Base-by-base conservation (phyloP, 2,888 invertebrate species). In the Oscheius myriophilus region DNA sequence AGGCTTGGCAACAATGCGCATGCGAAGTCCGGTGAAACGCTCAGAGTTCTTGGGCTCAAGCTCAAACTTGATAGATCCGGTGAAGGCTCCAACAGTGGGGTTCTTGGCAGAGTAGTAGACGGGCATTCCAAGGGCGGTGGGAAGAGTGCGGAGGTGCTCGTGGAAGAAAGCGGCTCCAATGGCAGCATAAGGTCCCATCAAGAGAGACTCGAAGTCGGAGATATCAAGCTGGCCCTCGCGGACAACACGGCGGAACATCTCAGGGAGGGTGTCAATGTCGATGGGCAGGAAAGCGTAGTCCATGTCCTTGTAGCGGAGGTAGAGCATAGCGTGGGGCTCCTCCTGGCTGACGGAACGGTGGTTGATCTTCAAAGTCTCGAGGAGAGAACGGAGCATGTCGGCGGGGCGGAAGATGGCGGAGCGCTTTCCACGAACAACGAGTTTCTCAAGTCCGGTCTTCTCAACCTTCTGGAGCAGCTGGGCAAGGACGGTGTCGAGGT, bases 241-340 rank as follows among this genome's bases (percentile, higher is more conserved):
- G 70, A 77, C 65, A 70, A 73, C 71, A 68, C 69, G 72, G 18
- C 70, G 69, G 72, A 79, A 33, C 26, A 69, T 54, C 45, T 95
- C 72, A 49, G 76, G 73, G 53, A 83, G 52, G 26, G 62, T 69
- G 61, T 83, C 75, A 26, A 73, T 72, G 51, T 77, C 81, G 58
- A 86, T 51, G 53, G 84, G 82, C 64, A 85, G 66, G 70, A 84
- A 74, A 52, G 78, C 82, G 71, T 73, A 73, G 70, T 86, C 85
- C 71, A 84, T 71, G 67, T 81, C 79, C 42, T 73, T 72, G 78
- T 72, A 49, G 75, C 79, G 73, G 67, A 79, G 45, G 71, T 75
- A 75, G 65, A 78, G 25, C 63, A 80, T 58, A 45, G 76, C 79
- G 43, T 74, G 75, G 61, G 72, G 69, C 41, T 74, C 70, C 41